A percentile compares a stretch with the other conserved stretches of the same genome.
Conservation (phyloP, 2,113 vertebrate species). For the Engystomops pustulosus region DNA sequence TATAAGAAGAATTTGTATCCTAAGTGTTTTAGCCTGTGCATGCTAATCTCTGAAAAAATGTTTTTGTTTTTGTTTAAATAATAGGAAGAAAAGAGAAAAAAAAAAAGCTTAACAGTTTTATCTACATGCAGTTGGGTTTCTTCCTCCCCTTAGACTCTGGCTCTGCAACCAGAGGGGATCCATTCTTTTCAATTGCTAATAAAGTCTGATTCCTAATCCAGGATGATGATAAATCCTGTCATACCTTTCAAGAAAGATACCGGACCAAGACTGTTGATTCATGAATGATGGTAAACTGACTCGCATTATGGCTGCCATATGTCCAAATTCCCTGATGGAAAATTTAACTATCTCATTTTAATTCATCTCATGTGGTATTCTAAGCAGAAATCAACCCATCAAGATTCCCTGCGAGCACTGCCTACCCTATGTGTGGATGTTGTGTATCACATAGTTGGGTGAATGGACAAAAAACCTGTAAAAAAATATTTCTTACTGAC, state of each 20-base stretch:
- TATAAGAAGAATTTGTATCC: neutral
- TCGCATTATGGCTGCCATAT: slow-evolving; percentile 20
- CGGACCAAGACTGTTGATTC: neutral
- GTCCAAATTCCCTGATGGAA: neutral
- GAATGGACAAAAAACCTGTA: neutral
- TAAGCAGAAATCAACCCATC: neutral
- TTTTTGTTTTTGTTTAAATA: too few relatives aligned
- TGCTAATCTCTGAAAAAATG: neutral
- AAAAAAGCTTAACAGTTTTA: neutral
- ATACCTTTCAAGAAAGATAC: neutral
- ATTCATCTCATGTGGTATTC: neutral
- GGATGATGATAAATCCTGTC: neutral
- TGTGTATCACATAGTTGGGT: neutral
- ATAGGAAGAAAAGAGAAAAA: too few relatives aligned
- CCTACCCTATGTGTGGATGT: neutral
- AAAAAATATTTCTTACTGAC: neutral
- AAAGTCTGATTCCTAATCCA: neutral
- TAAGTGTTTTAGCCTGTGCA: too few relatives aligned
- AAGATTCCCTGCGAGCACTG: neutral
- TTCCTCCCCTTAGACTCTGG: neutral
- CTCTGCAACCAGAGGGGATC: neutral
- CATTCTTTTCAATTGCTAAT: neutral
- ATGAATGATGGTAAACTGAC: neutral
- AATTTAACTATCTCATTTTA: neutral
- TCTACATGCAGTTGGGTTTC: neutral